Base-by-base conservation (phyloP, 53 echinoderm and acorn worm species). In the Patiria pectinifera region DNA sequence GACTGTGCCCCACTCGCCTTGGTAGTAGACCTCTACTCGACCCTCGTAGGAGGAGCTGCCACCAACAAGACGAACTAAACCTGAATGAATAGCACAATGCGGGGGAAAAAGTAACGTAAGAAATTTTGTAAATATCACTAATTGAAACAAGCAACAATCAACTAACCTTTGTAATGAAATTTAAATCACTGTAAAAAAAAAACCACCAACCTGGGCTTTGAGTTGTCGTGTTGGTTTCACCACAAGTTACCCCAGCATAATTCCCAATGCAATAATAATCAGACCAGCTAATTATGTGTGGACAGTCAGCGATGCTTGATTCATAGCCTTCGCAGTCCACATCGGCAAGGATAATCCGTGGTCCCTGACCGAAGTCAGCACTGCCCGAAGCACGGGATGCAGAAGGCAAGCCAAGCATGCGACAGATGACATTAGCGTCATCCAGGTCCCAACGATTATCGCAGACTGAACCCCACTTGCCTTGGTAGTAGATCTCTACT, bases 341-440 rank as follows among this genome's bases (percentile, higher is more conserved):
- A 35, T 91, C 49, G 79, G 87, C 91, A 4, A 94, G 76, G 18
- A 82, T 21, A 48, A 94, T 91, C 49, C 25, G 79, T 2, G 83
- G 43, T 14, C 94, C 94, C 19, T 83, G 45, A 1, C 94, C 91
- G 25, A 94, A 94, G 24, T 15, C 60, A 23, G 87, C 87, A 21
- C 23, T n/a, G 26, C 25, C 2, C 15, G 15, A n/a, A 2, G 87
- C 91, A 43, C 24, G 47, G 11, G 35, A 4, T 13, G 91, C 94
- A 2, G 61, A n/a, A 12, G 26, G 80, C 7, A 82, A 91, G 45
- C 94, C 91, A 3, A 94, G 87, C 46, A 78, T 70, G 14, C 76
- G 71, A 59, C 94, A 94, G 72, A 91, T 83, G 35, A 35, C 35
- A 35, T 35, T 35, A 0, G 35, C 35, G 1, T 35, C 35, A 1